Percentiles rank a stretch among this genome's conserved stretches.
Conservation (phyloP, 2,888 invertebrate genomes). For the Thymelicus sylvestris region DNA sequence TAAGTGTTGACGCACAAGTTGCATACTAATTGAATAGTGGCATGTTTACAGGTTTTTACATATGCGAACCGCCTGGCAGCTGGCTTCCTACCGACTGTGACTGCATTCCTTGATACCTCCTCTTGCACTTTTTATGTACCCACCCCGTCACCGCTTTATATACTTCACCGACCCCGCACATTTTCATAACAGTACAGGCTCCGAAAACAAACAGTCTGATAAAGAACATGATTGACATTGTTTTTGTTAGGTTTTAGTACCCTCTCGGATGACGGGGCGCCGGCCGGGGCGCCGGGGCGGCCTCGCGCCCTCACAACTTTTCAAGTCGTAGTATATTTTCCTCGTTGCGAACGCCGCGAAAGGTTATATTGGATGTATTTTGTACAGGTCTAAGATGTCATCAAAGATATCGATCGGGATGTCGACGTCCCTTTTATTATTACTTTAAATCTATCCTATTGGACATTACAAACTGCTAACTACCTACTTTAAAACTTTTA, state of each 20-base stretch:
- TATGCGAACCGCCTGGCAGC: conserved; percentile 44
- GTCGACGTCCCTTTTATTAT: conserved; percentile 20
- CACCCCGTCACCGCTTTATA: conserved; percentile 4
- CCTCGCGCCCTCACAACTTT: conserved; percentile 17
- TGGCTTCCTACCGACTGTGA: conserved; percentile 32
- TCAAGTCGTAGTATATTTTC: conserved; percentile 20
- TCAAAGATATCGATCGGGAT: conserved; percentile 13
- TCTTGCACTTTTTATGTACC: background rate
- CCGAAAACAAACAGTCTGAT: background rate
- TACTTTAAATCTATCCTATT: background rate
- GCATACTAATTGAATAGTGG: conserved; percentile 46
- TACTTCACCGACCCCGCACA: background rate
- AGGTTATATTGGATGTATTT: conserved; percentile 10
- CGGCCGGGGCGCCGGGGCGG: background rate
- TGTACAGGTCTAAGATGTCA: conserved; percentile 11
- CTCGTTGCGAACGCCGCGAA: background rate
- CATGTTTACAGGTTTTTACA: conserved; percentile 81
- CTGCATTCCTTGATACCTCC: background rate
- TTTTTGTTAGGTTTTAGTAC: conserved; percentile 7
- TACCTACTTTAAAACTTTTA: background rate
- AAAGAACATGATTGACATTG: conserved; percentile 3
- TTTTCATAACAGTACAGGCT: background rate
- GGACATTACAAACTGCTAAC: background rate
- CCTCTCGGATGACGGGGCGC: conserved; percentile 4
- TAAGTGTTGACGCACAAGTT: conserved; percentile 43